Evolutionary conservation across 53 echinoderm and acorn worm species (phyloP).

Genomic region (Paelopatides confundens): DNA sequence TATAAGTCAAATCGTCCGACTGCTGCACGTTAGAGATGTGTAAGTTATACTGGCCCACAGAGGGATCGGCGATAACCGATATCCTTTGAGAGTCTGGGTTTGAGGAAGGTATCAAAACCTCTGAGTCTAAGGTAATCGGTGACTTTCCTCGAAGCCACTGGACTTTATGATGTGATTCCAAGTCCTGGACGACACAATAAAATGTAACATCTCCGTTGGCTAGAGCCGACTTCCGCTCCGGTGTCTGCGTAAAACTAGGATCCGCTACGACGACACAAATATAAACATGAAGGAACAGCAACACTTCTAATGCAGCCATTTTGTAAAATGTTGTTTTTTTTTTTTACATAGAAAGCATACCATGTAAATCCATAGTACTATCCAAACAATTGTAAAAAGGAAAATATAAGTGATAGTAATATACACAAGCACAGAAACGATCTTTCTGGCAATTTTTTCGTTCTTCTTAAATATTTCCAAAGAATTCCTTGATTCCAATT

Average conservation of each 20-base stretch:
- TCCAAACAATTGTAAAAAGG: too few relatives aligned
- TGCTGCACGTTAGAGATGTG: constrained; percentile 66
- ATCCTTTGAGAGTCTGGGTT: constrained; percentile 4
- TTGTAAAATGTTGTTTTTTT: neutral
- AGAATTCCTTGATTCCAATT: too few relatives aligned
- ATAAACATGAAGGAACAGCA: neutral
- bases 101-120: constrained; percentile 14
- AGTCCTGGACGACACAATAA: constrained; percentile 69
- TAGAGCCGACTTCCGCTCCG: constrained; percentile 57
- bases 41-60: constrained; percentile 78
- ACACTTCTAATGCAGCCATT: neutral
- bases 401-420: too few relatives aligned
- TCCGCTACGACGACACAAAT: neutral
- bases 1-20: constrained; percentile 74
- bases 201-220: constrained; percentile 68
- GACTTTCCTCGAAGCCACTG: constrained; percentile 69
- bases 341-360: too few relatives aligned
- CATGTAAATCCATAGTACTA: too few relatives aligned
- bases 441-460: too few relatives aligned
- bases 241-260: constrained; percentile 29
- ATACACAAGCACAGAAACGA: too few relatives aligned
- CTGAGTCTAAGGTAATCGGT: constrained; percentile 56
- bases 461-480: too few relatives aligned
- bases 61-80: neutral
- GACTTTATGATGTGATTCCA: constrained; percentile 56